These are phyloP conservation scores for Ametastegia equiseti DNA, from an alignment of 2,888 invertebrate species.

Conservation along the genomic window DNA sequence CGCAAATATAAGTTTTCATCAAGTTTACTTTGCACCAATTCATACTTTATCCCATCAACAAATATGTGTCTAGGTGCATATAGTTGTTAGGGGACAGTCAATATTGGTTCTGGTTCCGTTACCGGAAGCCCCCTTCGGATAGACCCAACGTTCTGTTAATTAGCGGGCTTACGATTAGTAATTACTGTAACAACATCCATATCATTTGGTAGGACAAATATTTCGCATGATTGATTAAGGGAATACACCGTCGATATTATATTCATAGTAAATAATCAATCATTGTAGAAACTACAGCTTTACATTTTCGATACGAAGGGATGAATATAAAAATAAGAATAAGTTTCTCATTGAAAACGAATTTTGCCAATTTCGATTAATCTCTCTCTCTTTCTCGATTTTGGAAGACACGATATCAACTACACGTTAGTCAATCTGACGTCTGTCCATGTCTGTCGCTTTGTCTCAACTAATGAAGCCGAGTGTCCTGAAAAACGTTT, in stretches of 20 bases:
- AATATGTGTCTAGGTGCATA: constrained; percentile 12
- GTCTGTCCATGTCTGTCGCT: no score
- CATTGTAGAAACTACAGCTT: background rate
- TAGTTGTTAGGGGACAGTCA: constrained; percentile 24
- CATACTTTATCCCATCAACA: constrained; percentile 15
- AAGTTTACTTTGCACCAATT: background rate
- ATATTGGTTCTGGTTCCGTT: constrained; percentile 41
- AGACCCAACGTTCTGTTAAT: constrained; percentile 9
- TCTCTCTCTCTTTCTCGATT: no score
- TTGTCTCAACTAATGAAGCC: no score
- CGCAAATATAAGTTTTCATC: background rate
- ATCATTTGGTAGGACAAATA: constrained; percentile 20
- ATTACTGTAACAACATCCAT: constrained; percentile 18
- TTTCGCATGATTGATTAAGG: background rate
- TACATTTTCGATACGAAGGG: no score
- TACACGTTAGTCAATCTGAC: no score
- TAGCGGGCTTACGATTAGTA: constrained; percentile 12
- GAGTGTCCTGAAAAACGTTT: no score
- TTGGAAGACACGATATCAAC: no score
- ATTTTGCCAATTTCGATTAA: no score
- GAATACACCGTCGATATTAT: background rate
- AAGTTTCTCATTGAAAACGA: no score
- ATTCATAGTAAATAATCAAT: background rate
- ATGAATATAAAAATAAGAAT: no score
- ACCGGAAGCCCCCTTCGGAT: constrained; percentile 6